Percentiles rank a stretch among this genome's conserved stretches.
phyloP scores from a whole-genome alignment of 2,113 vertebrate genomes.

The Phrynosoma blainvillii region DNA sequence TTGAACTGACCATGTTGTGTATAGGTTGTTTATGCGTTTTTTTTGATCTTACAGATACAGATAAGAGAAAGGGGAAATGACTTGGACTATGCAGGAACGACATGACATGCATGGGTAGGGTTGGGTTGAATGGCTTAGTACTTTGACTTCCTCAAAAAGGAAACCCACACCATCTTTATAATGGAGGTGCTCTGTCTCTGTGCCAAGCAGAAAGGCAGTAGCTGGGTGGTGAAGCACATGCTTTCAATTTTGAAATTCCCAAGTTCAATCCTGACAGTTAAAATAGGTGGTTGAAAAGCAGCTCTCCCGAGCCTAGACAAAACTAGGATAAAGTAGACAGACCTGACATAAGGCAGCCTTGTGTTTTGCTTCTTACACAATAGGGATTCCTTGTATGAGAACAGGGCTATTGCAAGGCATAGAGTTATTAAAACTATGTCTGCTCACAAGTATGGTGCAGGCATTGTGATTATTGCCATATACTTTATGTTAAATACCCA shows the following conservation, averaged over 20 bases:
- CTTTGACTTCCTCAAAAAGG: neutral
- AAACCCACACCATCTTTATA: neutral
- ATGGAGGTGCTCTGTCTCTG: neutral
- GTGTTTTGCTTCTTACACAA: neutral
- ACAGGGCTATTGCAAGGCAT: neutral
- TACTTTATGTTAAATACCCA: neutral
- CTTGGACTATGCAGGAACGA: neutral
- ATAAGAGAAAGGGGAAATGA: neutral
- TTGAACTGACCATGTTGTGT: neutral
- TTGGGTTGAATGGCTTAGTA: neutral
- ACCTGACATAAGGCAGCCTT: neutral
- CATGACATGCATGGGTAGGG: neutral
- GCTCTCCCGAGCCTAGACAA: neutral
- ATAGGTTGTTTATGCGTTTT: neutral
- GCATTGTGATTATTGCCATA: neutral
- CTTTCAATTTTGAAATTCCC: neutral
- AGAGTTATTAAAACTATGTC: too few relatives aligned
- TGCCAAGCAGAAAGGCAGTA: neutral
- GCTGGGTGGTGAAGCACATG: neutral
- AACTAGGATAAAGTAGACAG: neutral
- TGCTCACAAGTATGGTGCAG: neutral
- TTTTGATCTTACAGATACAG: constrained; percentile 5
- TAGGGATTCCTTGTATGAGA: neutral
- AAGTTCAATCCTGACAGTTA: neutral
- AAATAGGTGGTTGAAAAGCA: neutral